Evolutionary conservation across 2,888 invertebrate genomes (phyloP), one percentile per base, ranked within the genome.

Genomic region (Cephus runcator): DNA sequence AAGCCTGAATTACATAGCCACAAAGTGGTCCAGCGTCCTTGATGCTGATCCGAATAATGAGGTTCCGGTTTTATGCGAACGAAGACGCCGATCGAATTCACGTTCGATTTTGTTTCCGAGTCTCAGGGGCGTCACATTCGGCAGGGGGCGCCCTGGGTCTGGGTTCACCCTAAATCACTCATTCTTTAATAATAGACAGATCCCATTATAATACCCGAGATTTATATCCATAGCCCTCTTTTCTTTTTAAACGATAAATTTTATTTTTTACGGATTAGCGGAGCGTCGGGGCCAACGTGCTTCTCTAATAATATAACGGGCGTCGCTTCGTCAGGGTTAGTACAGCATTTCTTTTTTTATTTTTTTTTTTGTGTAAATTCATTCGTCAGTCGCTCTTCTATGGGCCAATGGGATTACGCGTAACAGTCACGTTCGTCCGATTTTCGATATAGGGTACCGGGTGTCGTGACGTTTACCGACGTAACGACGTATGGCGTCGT

Each of bases 101-200:
- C 87, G 87, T 89, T 90, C 86, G 40, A 40, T 40, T 40, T 40
- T 40, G 40, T 40, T 40, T 40, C 40, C 15, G 40, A 40, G 40
- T 40, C 15, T 40, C 40, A 40, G 15, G 40, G 15, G 40, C 40
- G 40, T 15, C 40, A 15, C 40, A 40, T 15, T 40, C 40, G 40
- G 40, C 15, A 40, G 40, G 81, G 79, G 81, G 79, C 34, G 75
- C 76, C 15, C 30, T 73, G 76, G 86, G 90, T 91, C 90, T 90
- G 90, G 91, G 91, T 89, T 89, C 89, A 87, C 90, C 88, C 86
- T 91, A 91, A 91, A 91, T 91, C 91, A 91, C 91, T 91, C 91
- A 91, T 91, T 91, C 91, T 91, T 91, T 91, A 91, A 91, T 91
- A 91, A 91, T 91, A 90, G 91, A 91, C 91, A 91, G 91, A 91